phyloP scores from a whole-genome alignment of 2,113 vertebrate species.

The Pterophyllum scalare region DNA sequence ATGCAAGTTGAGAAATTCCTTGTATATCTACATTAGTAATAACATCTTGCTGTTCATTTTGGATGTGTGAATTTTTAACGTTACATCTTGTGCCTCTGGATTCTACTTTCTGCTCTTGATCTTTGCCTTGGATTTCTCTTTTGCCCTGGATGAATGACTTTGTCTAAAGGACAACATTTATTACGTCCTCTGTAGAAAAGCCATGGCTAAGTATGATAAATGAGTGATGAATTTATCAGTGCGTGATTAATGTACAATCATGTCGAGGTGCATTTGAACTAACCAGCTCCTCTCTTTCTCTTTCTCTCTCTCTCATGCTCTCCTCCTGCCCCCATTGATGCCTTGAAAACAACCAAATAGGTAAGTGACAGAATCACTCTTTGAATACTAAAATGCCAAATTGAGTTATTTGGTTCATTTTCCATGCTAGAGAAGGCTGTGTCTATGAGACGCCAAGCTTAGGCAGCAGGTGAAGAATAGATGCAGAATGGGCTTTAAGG shows the following conservation, averaged over 20 bases:
- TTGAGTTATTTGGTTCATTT: conserved; percentile 63
- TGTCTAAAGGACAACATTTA: conserved; percentile 63
- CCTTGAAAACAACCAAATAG: conserved; percentile 68
- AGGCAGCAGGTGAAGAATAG: conserved; percentile 28
- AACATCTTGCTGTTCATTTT: neutral
- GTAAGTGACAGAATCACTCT: conserved; percentile 69
- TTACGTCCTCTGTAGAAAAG: conserved; percentile 58
- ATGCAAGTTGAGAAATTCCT: too few species aligned
- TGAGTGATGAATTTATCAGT: conserved; percentile 63
- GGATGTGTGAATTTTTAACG: neutral
- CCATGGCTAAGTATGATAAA: conserved; percentile 72
- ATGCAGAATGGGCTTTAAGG: conserved; percentile 24
- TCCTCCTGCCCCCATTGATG: conserved; percentile 7
- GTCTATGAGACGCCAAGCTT: neutral
- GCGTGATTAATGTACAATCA: conserved; percentile 59
- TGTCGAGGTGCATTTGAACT: conserved; percentile 49
- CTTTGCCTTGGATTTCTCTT: conserved; percentile 17
- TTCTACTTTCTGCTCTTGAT: conserved; percentile 13
- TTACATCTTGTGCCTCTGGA: neutral
- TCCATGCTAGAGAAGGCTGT: conserved; percentile 3
- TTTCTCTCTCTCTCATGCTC: neutral
- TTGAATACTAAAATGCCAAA: conserved; percentile 53
- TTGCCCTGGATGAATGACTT: conserved; percentile 60
- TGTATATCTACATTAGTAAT: neutral
- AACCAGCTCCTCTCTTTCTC: conserved; percentile 26